These are phyloP conservation scores for Sarcophaga peregrina DNA, from an alignment of 1,140 invertebrate species.

Conservation along the genomic window DNA sequence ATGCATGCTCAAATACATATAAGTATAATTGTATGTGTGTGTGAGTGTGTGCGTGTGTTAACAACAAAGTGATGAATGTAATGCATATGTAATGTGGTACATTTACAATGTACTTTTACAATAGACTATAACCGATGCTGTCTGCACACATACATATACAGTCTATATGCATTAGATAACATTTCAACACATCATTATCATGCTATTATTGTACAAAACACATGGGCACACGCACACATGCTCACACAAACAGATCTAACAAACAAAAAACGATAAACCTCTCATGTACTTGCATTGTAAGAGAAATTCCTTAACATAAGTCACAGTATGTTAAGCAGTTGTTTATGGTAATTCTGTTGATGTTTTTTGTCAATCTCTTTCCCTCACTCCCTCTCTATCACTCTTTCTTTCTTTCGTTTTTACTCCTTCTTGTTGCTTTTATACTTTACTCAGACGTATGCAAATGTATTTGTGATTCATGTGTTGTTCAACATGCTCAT, in stretches of 20 bases:
- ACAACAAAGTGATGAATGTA: constrained; percentile 32
- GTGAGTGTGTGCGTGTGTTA: not conserved
- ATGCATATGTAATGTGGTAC: constrained; percentile 37
- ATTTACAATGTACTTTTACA: constrained; percentile 19
- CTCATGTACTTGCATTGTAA: too few species aligned
- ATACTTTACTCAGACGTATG: not conserved
- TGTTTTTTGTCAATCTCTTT: not conserved
- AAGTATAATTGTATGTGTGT: not conserved
- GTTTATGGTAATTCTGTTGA: constrained; percentile 24
- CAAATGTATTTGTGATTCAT: not conserved
- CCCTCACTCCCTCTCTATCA: too few species aligned
- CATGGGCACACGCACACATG: too few species aligned
- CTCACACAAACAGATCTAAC: too few species aligned
- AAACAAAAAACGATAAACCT: too few species aligned
- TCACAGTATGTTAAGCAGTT: constrained; percentile 34
- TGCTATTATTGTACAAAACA: not conserved
- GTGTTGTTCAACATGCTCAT: too few species aligned
- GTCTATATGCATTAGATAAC: constrained; percentile 22
- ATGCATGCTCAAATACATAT: too few species aligned
- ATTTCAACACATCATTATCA: constrained; percentile 41
- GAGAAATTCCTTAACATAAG: constrained; percentile 1
- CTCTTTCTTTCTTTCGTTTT: too few species aligned
- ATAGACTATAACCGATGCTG: not conserved
- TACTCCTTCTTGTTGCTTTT: too few species aligned
- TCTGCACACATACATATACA: not conserved